Conservation (phyloP, 1,140 invertebrate species). For the Cardiocondyla obscurior region DNA sequence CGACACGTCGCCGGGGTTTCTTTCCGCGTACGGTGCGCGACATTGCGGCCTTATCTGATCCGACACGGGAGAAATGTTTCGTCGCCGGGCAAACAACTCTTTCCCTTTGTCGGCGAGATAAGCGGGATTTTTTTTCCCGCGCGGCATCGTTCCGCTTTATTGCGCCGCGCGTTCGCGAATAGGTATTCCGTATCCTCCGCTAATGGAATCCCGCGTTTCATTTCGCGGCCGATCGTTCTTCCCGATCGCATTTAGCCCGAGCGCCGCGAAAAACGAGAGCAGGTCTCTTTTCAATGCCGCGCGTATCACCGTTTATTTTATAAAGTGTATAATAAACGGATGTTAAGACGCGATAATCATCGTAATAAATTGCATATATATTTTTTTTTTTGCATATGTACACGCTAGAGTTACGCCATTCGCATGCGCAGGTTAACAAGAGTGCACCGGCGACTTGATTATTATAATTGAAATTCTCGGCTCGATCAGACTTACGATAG, state of each 20-base stretch:
- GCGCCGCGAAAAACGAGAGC: not conserved
- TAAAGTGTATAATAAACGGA: not conserved
- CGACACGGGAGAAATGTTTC: conserved; percentile 43
- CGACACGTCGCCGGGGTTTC: conserved; percentile 17
- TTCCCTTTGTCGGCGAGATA: conserved; percentile 50
- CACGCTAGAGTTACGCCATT: not conserved
- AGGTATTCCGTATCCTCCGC: not conserved
- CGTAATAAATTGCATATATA: not conserved
- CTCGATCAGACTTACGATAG: not conserved
- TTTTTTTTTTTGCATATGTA: too few relatives aligned
- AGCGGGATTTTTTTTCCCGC: conserved; percentile 29
- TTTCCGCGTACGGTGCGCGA: not conserved
- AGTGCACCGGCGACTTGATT: not conserved
- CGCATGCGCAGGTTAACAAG: conserved; percentile 16
- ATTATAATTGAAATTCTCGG: conserved; percentile 27
- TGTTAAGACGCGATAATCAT: not conserved
- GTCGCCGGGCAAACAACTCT: conserved; percentile 37
- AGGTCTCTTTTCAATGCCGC: not conserved
- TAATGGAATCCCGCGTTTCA: conserved; percentile 14
- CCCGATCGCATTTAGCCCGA: conserved; percentile 8
- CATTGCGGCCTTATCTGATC: conserved; percentile 27
- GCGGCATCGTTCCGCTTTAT: conserved; percentile 7
- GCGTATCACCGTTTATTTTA: not conserved
- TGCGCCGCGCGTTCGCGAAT: not conserved
- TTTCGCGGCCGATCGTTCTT: not conserved